phyloP scores from a whole-genome alignment of 92 coral and sea anemone species.

The Isaurus tuberculatus region DNA sequence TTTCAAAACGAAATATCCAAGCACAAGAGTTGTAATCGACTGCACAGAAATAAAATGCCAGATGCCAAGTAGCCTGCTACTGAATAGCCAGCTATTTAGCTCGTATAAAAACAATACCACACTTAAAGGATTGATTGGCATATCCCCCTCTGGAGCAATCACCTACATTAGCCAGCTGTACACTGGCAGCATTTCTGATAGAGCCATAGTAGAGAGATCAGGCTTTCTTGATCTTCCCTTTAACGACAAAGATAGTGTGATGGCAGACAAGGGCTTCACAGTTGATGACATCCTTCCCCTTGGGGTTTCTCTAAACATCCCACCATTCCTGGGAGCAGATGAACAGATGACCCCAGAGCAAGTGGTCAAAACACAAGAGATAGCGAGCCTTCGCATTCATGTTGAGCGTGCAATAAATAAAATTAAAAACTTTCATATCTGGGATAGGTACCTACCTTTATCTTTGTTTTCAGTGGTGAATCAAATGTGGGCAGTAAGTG shows the following conservation, averaged over 20 bases:
- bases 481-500: conserved; percentile 37
- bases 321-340: conserved; percentile 28
- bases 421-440: conserved; percentile 28
- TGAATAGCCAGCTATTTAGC: conserved; percentile 36
- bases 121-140: conserved; percentile 20
- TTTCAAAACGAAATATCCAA: conserved; percentile 50
- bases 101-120: conserved; percentile 21
- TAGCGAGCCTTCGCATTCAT: conserved; percentile 32
- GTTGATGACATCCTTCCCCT: conserved; percentile 22
- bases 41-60: conserved; percentile 49
- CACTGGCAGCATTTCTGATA: conserved; percentile 25
- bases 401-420: conserved; percentile 31
- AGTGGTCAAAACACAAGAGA: conserved; percentile 31
- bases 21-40: conserved; percentile 46
- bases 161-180: conserved; percentile 27
- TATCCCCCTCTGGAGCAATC: conserved; percentile 20
- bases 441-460: conserved; percentile 30
- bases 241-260: conserved; percentile 33
- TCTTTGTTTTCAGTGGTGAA: conserved; percentile 37
- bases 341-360: conserved; percentile 32
- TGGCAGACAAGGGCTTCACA: conserved; percentile 35
- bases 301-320: conserved; percentile 34
- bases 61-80: conserved; percentile 43
- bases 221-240: conserved; percentile 41
- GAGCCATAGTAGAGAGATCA: conserved; percentile 22